Base-by-base conservation (phyloP, 2,797 vertebrate genomes). In the Pseudotriccus pelzelni region DNA sequence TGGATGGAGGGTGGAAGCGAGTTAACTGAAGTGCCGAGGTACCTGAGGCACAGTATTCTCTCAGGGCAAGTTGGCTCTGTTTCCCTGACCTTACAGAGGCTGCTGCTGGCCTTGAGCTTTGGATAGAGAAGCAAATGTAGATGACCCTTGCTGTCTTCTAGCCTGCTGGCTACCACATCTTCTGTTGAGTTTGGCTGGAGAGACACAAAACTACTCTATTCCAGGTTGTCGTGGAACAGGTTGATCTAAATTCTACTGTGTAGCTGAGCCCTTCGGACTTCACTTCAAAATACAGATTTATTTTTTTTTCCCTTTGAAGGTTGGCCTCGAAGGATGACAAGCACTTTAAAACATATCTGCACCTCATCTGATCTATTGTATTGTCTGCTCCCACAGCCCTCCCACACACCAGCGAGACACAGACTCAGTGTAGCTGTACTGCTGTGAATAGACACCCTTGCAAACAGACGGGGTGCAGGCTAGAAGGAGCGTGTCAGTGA, bases 271-370 rank as follows among this genome's bases (percentile, higher is more conserved):
- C 73, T 93, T 93, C 0, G 1, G 91, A 77, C 79, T 87, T 84
- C 16, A 46, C 84, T 91, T 81, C 82, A 73, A 89, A 87, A 59
- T 39, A 59, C 0, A 3, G 28, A 52, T 18, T 16, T 49, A 15
- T 10, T 18, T 24, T 41, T 23, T 25, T 37, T 75, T 70, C 67
- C 44, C 24, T 46, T 70, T 85, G 52, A 62, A 94, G 82, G 47
- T 67, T 82, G 50, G 59, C 93, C 84, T 93, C 0, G 2, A 87
- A 90, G 93, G 87, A 81, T 64, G 77, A 89, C 62, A 90, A 94
- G 95, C 96, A 95, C 95, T 94, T 96, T 94, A 94, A 91, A 94
- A 85, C 87, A 73, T 37, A 68, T 70, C 59, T 79, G 12, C 83
- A 84, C 77, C 63, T 92, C 56, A 11, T 87, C 94, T 94, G 83